Base-by-base conservation (phyloP, 1,140 invertebrate species). In the Danaus plexippus region DNA sequence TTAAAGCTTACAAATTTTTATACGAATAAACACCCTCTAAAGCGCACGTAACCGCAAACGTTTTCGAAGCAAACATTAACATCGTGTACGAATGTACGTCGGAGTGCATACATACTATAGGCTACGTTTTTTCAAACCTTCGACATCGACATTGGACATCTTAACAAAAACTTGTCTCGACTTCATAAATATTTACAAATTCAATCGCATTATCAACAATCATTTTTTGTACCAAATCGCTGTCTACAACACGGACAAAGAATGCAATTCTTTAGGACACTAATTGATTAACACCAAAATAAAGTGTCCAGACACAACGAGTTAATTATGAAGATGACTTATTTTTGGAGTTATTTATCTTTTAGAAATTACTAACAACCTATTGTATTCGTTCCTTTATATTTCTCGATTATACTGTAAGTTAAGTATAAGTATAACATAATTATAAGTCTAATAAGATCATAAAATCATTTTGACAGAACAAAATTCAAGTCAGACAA, bases 191-290 rank as follows among this genome's bases (percentile, higher is more conserved):
- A 79, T 79, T 71, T 56, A 61, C 54, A 40, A 43, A 67, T 69
- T 63, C 75, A 75, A 77, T 77, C 70, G 69, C 64, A 75, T 77
- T 77, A 75, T 62, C 66, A 68, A 68, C 52, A 57, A 54, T 66
- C 44, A 52, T 73, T 71, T 80, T 80, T 80, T 76, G 67, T 57
- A 46, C 48, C 50, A 62, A 61, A 68, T 65, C 65, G 64, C 54
- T 61, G 61, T 56, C 61, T 54, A 57, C 64, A 68, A 74, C 73
- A 69, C 64, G 69, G 61, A 57, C 47, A 40, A 54, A 54, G 71
- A 75, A 79, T 73, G 67, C 67, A 66, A 68, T 71, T 60, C 55
- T 48, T 52, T 61, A 15, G 52, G 64, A 65, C 63, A 63, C 64
- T 71, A 72, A 72, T 77, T 72, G 67, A 71, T 65, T 32, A 62